phyloP scores from a whole-genome alignment of 1,140 invertebrate species.

The Bombus sibiricus region DNA sequence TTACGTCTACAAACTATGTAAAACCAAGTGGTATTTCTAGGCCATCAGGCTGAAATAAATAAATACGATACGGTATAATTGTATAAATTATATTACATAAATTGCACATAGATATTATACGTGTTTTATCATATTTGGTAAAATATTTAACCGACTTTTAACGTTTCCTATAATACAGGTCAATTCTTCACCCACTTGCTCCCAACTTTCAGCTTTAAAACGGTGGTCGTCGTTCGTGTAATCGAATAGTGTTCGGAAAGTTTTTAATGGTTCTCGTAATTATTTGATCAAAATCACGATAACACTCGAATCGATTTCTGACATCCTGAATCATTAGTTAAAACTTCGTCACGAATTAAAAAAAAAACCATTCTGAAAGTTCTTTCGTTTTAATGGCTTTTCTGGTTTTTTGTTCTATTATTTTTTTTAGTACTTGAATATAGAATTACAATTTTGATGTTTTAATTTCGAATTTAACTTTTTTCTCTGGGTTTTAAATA shows the following conservation, averaged over 20 bases:
- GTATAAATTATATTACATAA: too few relatives aligned
- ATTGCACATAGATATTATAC: too few relatives aligned
- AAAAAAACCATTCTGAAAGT: background rate
- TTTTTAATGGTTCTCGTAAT: slow-evolving; percentile 27
- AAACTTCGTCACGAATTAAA: background rate
- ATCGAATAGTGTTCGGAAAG: slow-evolving; percentile 8
- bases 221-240: background rate
- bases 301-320: background rate
- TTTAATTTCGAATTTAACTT: background rate
- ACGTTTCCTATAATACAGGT: slow-evolving; percentile 27
- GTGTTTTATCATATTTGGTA: too few relatives aligned
- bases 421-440: background rate
- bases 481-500: background rate
- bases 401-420: background rate
- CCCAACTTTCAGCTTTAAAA: background rate
- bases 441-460: background rate
- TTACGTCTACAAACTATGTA: too few relatives aligned
- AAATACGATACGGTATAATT: too few relatives aligned
- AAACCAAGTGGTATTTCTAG: too few relatives aligned
- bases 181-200: slow-evolving; percentile 30
- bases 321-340: background rate
- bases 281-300: background rate
- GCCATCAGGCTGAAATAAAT: too few relatives aligned
- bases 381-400: background rate
- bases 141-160: background rate